Evolutionary conservation across 2,888 invertebrate species (phyloP).

Genomic region (Acrobasis repandana): DNA sequence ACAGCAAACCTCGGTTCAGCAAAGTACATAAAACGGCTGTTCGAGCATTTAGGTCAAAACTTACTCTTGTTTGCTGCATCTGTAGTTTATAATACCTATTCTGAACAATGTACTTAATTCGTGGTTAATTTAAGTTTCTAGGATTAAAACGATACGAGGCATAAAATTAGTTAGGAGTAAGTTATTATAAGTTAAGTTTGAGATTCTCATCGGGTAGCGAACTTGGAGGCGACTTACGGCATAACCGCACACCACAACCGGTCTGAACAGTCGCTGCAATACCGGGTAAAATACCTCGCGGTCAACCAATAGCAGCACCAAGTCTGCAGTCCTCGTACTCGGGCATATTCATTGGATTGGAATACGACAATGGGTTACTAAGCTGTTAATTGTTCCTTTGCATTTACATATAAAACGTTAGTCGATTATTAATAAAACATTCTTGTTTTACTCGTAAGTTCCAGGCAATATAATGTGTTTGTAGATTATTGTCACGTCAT

Average conservation of each 20-base stretch:
- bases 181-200: neutral
- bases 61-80: constrained; percentile 11
- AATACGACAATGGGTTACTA: constrained; percentile 38
- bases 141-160: neutral
- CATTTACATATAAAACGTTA: constrained; percentile 21
- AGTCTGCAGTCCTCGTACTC: constrained; percentile 10
- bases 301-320: constrained; percentile 31
- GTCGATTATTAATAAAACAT: neutral
- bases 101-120: neutral
- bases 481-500: too few species aligned
- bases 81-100: constrained; percentile 7
- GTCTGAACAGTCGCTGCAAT: constrained; percentile 42
- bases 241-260: constrained; percentile 63
- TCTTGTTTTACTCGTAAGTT: too few species aligned
- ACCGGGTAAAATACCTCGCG: constrained; percentile 34
- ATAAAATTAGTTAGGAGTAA: neutral
- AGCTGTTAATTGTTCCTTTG: constrained; percentile 33
- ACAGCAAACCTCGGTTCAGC: constrained; percentile 30
- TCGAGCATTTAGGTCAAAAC: constrained; percentile 35
- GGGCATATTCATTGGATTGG: constrained; percentile 24
- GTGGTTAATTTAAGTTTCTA: neutral
- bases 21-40: constrained; percentile 24
- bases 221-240: constrained; percentile 38
- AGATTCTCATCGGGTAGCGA: constrained; percentile 2
- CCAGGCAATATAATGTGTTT: too few species aligned